Evolutionary conservation across 2,113 vertebrate species (phyloP).

Genomic region (Pycnonotus jocosus): DNA sequence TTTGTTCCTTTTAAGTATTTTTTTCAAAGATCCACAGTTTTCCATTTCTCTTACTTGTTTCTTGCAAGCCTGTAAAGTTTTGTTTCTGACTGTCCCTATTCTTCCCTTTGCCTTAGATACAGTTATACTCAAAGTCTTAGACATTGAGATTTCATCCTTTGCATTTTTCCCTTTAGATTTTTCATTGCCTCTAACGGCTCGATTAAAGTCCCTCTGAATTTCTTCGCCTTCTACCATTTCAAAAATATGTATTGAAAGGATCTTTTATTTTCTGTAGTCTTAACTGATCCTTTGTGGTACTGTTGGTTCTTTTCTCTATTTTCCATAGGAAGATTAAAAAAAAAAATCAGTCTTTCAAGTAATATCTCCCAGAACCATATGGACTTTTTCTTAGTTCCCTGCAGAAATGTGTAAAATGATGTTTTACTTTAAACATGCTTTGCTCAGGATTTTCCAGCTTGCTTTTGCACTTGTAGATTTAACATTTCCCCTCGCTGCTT

Average conservation of each 20-base stretch:
- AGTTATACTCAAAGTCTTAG: neutral
- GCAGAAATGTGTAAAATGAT: neutral
- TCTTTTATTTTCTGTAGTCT: neutral
- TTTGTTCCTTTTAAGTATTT: neutral
- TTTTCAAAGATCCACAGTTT: neutral
- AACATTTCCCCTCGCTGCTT: neutral
- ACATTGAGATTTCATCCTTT: neutral
- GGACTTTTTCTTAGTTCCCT: neutral
- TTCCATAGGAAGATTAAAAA: neutral
- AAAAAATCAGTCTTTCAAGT: neutral
- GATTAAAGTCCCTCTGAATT: neutral
- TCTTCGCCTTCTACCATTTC: neutral
- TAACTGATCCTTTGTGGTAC: neutral
- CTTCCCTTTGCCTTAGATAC: neutral
- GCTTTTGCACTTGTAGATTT: neutral
- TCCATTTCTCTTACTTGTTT: neutral
- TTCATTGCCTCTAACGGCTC: neutral
- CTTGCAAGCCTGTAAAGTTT: neutral
- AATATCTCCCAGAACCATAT: neutral
- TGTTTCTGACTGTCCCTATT: neutral
- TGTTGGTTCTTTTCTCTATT: neutral
- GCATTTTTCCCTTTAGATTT: neutral
- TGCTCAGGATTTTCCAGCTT: neutral
- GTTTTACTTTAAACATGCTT: neutral
- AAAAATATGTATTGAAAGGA: neutral